Percentiles rank a stretch among this genome's conserved stretches.
Evolutionary conservation across 2,888 invertebrate genomes (phyloP).

Genomic region (Marronus borbonicus): DNA sequence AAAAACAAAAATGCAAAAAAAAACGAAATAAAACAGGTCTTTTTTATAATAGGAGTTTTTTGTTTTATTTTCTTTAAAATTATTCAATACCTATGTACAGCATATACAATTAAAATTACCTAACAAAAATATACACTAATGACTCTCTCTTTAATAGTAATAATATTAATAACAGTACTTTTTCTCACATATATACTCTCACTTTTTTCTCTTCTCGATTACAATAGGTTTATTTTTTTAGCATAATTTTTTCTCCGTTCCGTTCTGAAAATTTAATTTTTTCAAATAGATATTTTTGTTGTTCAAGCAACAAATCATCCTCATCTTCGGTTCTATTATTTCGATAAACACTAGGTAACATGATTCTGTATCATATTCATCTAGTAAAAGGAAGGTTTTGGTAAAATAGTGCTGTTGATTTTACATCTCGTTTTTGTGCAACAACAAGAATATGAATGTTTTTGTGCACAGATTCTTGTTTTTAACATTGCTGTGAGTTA

Average conservation of each 20-base stretch:
- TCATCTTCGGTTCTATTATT: too few relatives aligned
- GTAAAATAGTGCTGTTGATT: too few relatives aligned
- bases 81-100: conserved; percentile 51
- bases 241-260: not conserved
- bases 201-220: not conserved
- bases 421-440: too few relatives aligned
- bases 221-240: not conserved
- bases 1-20: not conserved
- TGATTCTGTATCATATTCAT: too few relatives aligned
- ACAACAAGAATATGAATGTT: too few relatives aligned
- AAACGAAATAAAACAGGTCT: conserved; percentile 39
- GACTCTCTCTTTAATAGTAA: conserved; percentile 47
- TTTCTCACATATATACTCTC: conserved; percentile 32
- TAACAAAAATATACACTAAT: conserved; percentile 53
- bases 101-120: conserved; percentile 51
- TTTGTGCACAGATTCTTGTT: too few relatives aligned
- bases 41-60: conserved; percentile 38
- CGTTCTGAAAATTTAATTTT: too few relatives aligned
- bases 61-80: conserved; percentile 48
- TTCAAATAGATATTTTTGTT: too few relatives aligned
- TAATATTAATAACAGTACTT: conserved; percentile 35
- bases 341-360: too few relatives aligned
- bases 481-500: too few relatives aligned
- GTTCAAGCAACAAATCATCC: too few relatives aligned
- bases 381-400: too few relatives aligned